phyloP scores from a whole-genome alignment of 2,888 invertebrate species.

The Tridacna crocea region DNA sequence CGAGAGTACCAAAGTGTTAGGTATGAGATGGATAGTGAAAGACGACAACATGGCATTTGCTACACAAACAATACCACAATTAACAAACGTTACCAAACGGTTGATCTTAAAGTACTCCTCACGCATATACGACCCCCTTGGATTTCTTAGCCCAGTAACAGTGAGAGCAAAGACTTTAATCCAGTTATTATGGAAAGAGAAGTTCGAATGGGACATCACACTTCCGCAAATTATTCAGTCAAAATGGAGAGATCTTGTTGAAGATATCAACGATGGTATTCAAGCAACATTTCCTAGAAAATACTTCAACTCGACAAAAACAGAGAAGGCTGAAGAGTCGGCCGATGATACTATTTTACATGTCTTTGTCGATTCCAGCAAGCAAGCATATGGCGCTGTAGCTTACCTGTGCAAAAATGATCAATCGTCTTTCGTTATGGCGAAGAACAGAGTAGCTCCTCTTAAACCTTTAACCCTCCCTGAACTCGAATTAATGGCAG shows the following conservation, averaged over 20 bases:
- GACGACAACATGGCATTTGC: constrained; percentile 13
- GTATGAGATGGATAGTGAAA: not conserved
- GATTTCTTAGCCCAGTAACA: constrained; percentile 27
- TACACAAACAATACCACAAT: not conserved
- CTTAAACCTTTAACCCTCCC: constrained; percentile 38
- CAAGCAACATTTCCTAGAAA: not conserved
- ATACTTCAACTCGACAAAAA: not conserved
- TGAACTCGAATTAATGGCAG: constrained; percentile 51
- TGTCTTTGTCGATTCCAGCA: too few relatives aligned
- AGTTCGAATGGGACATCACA: constrained; percentile 26
- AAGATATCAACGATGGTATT: not conserved
- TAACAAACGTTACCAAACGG: constrained; percentile 22
- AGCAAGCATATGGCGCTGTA: constrained; percentile 27
- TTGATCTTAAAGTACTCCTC: constrained; percentile 31
- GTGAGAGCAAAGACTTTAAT: constrained; percentile 34
- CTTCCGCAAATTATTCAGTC: constrained; percentile 7
- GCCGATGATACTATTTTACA: constrained; percentile 1
- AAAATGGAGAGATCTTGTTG: not conserved
- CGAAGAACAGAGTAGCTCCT: constrained; percentile 45
- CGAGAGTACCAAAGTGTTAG: not conserved
- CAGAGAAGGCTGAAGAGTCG: not conserved
- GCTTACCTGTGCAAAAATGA: constrained; percentile 17
- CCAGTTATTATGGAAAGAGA: too few relatives aligned
- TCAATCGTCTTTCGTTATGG: constrained; percentile 8
- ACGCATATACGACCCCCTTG: constrained; percentile 37